Evolutionary conservation across 2,113 vertebrate species (phyloP).

Genomic region (Anser brachyrhynchus): DNA sequence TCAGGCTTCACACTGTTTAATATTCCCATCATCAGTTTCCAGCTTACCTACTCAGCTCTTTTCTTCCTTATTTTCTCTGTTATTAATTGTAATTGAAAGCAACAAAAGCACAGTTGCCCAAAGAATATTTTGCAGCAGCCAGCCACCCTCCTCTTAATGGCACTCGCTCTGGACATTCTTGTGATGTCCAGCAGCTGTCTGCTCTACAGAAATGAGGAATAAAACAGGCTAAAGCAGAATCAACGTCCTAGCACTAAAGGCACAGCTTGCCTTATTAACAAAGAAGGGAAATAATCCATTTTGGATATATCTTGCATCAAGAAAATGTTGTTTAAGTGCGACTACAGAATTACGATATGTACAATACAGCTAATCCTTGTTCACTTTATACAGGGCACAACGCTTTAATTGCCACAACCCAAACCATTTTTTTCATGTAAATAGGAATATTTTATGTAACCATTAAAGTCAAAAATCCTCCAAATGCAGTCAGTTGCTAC

Average conservation of each 20-base stretch:
- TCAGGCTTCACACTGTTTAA: not conserved
- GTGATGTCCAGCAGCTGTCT: not conserved
- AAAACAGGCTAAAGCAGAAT: not conserved
- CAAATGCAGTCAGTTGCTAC: not conserved
- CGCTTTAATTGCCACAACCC: not conserved
- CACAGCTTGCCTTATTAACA: not conserved
- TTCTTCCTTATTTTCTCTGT: not conserved
- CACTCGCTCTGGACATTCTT: not conserved
- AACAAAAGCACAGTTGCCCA: not conserved
- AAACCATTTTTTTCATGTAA: not conserved
- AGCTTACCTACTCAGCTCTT: slow-evolving; percentile 18
- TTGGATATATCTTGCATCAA: not conserved
- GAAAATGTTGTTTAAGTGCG: not conserved
- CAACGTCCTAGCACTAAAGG: not conserved
- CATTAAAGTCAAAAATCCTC: not conserved
- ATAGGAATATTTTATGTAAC: not conserved
- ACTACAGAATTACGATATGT: not conserved
- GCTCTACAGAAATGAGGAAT: not conserved
- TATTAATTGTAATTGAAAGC: not conserved
- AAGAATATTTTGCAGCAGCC: not conserved
- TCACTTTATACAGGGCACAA: not conserved
- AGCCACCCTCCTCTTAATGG: not conserved
- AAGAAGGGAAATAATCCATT: not conserved
- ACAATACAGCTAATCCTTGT: not conserved
- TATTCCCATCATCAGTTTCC: not conserved